Percentiles rank a stretch among this genome's conserved stretches.
Conservation (phyloP, 2,113 vertebrate genomes). For the Engraulis encrasicolus region DNA sequence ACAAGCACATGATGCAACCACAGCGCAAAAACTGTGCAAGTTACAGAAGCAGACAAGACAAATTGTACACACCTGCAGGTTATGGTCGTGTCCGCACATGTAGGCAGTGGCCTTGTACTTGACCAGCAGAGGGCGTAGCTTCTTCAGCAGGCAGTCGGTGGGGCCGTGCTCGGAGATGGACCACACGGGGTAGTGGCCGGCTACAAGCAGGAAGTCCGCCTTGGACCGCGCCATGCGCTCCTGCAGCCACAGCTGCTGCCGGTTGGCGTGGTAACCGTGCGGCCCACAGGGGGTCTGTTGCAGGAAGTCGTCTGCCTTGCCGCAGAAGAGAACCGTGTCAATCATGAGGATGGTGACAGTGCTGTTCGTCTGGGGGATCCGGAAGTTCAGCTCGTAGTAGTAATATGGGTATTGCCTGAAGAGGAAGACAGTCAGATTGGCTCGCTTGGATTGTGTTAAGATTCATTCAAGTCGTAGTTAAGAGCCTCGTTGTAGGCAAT, state of each 20-base stretch:
- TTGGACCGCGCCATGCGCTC: conserved; percentile 76
- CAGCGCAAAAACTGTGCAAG: not conserved
- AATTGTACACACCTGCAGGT: conserved; percentile 87
- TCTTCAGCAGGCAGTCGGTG: conserved; percentile 80
- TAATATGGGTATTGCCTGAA: conserved; percentile 84
- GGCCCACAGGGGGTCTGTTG: conserved; percentile 74
- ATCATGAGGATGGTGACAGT: conserved; percentile 86
- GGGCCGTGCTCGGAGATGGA: conserved; percentile 89
- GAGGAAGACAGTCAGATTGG: not conserved
- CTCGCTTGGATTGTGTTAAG: too few relatives aligned
- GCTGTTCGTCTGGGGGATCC: conserved; percentile 75
- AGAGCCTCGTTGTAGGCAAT: too few relatives aligned
- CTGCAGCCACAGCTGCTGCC: conserved; percentile 84
- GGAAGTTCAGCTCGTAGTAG: conserved; percentile 85
- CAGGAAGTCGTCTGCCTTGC: conserved; percentile 80
- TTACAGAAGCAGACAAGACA: not conserved
- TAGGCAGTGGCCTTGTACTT: conserved; percentile 84
- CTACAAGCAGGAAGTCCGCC: conserved; percentile 85
- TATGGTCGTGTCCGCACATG: conserved; percentile 91
- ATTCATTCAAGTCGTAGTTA: too few relatives aligned
- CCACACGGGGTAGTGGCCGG: conserved; percentile 91
- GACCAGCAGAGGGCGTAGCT: conserved; percentile 78
- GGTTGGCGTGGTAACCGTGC: conserved; percentile 62
- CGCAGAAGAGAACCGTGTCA: conserved; percentile 87
- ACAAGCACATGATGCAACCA: not conserved